Conservation (phyloP, 2,797 vertebrate species). For the Allobates femoralis region DNA sequence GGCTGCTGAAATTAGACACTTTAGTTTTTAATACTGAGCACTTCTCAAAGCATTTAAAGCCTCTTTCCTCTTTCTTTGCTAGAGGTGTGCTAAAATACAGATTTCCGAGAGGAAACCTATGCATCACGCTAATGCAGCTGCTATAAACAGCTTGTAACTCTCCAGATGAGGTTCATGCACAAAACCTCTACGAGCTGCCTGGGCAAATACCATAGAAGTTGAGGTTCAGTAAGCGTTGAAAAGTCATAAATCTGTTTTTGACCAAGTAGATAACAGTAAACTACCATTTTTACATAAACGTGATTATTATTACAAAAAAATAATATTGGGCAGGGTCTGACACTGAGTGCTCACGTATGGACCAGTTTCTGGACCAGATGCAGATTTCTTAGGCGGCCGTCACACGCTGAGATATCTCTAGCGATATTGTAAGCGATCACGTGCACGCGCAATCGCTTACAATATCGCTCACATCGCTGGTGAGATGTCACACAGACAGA, state of each 20-base stretch:
- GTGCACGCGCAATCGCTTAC: too few species aligned
- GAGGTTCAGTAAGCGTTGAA: not conserved
- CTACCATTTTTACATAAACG: not conserved
- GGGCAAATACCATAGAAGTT: not conserved
- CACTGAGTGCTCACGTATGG: not conserved
- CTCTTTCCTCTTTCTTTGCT: constrained; percentile 59
- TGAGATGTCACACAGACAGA: too few species aligned
- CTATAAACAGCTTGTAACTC: constrained; percentile 1
- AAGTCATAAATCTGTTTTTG: not conserved
- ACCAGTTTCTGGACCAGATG: too few species aligned
- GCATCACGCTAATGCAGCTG: constrained; percentile 64
- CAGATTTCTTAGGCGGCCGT: too few species aligned
- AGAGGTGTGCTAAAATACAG: constrained; percentile 69
- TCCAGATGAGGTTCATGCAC: constrained; percentile 6
- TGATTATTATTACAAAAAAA: not conserved
- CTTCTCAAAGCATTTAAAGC: constrained; percentile 67
- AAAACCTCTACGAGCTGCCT: not conserved
- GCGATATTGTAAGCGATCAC: too few species aligned
- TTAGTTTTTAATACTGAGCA: constrained; percentile 67
- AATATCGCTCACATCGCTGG: too few species aligned
- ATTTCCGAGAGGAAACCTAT: constrained; percentile 61
- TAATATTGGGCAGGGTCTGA: not conserved
- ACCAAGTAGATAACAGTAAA: not conserved
- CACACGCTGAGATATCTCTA: too few species aligned
- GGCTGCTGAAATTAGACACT: constrained; percentile 78